phyloP scores from a whole-genome alignment of 2,797 vertebrate genomes.

The Sebastes itinus region DNA sequence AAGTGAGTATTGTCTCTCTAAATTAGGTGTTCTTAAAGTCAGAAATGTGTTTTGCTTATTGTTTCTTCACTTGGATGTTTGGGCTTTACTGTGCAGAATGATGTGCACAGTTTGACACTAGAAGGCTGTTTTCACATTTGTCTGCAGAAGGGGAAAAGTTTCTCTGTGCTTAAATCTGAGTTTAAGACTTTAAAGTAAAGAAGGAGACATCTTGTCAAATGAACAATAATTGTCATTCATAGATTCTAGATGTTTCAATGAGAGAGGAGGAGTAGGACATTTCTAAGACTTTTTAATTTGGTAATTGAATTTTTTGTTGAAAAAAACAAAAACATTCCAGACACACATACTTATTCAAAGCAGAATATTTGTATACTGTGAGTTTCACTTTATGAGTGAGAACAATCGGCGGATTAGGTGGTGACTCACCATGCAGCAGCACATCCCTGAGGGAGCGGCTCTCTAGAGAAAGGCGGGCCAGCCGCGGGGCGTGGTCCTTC shows the following conservation, averaged over 20 bases:
- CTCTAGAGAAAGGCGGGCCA: conserved; percentile 94
- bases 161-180: not conserved
- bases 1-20: not conserved
- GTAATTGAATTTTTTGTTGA: not conserved
- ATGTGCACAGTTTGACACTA: not conserved
- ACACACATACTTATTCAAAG: not conserved
- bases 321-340: no score
- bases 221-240: not conserved
- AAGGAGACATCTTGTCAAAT: not conserved
- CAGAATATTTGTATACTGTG: not conserved
- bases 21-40: not conserved
- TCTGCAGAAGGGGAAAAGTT: not conserved
- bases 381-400: not conserved
- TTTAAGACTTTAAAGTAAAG: not conserved
- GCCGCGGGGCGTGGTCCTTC: conserved; percentile 94
- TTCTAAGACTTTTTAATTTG: not conserved
- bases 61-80: not conserved
- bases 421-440: conserved; percentile 89
- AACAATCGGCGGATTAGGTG: not conserved
- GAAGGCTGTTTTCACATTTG: not conserved
- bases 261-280: not conserved
- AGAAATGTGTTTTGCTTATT: no score
- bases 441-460: conserved; percentile 95
- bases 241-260: not conserved
- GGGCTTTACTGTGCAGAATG: not conserved